A percentile compares a stretch with the other conserved stretches of the same genome.
Conservation (phyloP, 2,888 invertebrate species). For the Pachymerium ferrugineum region DNA sequence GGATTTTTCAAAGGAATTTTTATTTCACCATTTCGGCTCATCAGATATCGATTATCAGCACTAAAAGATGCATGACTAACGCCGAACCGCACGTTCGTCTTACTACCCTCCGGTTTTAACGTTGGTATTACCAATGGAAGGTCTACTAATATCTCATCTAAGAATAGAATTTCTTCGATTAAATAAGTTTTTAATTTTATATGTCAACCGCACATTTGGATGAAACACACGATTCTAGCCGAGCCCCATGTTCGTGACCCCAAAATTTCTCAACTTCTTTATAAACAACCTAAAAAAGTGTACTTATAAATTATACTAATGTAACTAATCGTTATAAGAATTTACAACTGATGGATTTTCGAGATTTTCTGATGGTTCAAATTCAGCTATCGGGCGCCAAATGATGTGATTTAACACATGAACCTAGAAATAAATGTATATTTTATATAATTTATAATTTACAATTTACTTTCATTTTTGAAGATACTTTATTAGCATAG, state of each 20-base stretch:
- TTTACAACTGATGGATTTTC: background rate
- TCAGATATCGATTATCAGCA: conserved; percentile 45
- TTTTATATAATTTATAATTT: background rate
- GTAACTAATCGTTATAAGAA: background rate
- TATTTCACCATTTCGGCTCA: conserved; percentile 43
- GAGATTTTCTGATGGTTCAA: conserved; percentile 39
- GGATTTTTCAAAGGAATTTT: no score
- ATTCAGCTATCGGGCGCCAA: conserved; percentile 46
- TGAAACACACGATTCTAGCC: background rate
- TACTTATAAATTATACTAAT: background rate
- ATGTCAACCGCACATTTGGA: background rate
- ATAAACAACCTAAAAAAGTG: background rate
- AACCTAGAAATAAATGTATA: conserved; percentile 39
- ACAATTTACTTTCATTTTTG: background rate
- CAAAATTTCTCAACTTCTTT: background rate
- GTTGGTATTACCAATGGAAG: background rate
- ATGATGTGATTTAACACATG: conserved; percentile 48
- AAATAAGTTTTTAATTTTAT: background rate
- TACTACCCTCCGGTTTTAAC: conserved; percentile 32
- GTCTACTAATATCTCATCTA: conserved; percentile 24
- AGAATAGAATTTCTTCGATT: background rate
- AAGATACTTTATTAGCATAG: conserved; percentile 47
- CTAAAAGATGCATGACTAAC: conserved; percentile 46
- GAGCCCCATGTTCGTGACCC: background rate
- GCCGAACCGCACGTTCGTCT: conserved; percentile 46